These are phyloP conservation scores for Notocelia uddmanniana DNA, from an alignment of 2,888 invertebrate genomes.

Conservation along the genomic window DNA sequence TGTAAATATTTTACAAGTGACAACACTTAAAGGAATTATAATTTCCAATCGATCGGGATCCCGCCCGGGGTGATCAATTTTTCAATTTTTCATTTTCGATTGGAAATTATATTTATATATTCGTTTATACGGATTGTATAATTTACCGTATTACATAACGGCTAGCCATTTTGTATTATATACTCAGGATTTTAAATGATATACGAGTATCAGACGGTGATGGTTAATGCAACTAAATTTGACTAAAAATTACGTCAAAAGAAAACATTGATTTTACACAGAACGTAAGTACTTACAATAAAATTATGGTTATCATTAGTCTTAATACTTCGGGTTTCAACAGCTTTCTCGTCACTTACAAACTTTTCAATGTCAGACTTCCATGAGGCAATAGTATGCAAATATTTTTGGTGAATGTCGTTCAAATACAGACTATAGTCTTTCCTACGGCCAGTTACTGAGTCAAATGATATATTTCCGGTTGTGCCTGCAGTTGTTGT, in stretches of 20 bases:
- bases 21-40: too few species aligned
- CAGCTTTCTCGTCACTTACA: constrained; percentile 81
- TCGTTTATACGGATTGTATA: too few species aligned
- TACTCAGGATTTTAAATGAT: too few species aligned
- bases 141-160: too few species aligned
- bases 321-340: constrained; percentile 78
- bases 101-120: too few species aligned
- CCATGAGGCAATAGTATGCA: constrained; percentile 70
- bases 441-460: constrained; percentile 87
- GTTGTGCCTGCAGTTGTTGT: constrained; percentile 88
- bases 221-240: neutral
- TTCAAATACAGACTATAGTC: constrained; percentile 90
- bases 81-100: too few species aligned
- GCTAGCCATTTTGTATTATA: too few species aligned
- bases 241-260: neutral
- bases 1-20: too few species aligned
- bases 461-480: constrained; percentile 89
- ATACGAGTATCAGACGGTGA: too few species aligned
- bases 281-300: constrained; percentile 74
- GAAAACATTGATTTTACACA: neutral
- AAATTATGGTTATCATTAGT: constrained; percentile 87
- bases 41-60: too few species aligned
- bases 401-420: constrained; percentile 71
- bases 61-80: too few species aligned
- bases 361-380: constrained; percentile 78